Base-by-base conservation (phyloP, 2,113 vertebrate species). In the Malurus melanocephalus region DNA sequence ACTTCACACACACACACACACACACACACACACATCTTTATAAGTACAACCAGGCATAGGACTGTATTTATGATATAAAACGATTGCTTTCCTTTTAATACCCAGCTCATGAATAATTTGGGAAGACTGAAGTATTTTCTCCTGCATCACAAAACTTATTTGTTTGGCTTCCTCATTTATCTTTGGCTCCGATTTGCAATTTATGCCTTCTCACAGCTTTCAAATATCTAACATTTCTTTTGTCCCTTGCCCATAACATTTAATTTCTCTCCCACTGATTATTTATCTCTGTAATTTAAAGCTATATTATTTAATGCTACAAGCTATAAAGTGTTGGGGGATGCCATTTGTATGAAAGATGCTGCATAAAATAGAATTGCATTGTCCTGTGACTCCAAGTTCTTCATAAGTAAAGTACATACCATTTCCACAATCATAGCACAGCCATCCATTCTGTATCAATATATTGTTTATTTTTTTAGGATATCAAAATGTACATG, bases 261-360 rank as follows among this genome's bases (percentile, higher is more conserved):
- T 95, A 87, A 92, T 93, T 93, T 82, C 78, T 88, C 69, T 94
- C 69, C 53, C 57, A 78, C 60, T 88, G 82, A 95, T 95, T 94
- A 92, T 95, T 95, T 96, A 92, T 96, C 90, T 94, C 86, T 82
- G 69, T 79, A 92, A 94, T 89, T 93, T 80, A 87, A 87, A 87
- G 80, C 68, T 66, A 67, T 89, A 92, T 95, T 95, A 94, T 94
- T 96, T 95, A 94, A 92, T 91, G 75, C 78, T 95, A 85, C 75
- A 67, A 88, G 84, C 90, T 66, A 85, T 90, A 81, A 94, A 93
- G 62, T 87, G 72, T 93, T 93, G 85, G 61, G 76, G 66, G 78
- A 92, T 95, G 84, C 84, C 62, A 91, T 94, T 87, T 90, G 49
- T 80, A 73, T 80, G 49, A 92, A 94, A 88, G 87, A 92, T 80